Base-by-base conservation (phyloP, 2,797 vertebrate genomes). In the Pangasius mekongensis region DNA sequence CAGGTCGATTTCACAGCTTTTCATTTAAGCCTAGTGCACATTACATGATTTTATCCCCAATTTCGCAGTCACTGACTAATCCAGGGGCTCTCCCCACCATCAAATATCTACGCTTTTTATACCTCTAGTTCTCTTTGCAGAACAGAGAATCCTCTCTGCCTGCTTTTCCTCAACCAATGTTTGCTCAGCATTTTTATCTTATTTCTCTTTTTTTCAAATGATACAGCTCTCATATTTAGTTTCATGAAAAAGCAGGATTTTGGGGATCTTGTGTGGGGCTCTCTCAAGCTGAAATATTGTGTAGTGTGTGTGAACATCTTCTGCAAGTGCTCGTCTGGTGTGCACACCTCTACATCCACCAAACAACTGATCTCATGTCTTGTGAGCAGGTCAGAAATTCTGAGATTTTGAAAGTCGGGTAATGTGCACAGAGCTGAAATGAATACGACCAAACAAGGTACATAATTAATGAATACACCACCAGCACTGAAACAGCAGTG, bases 101-200 rank as follows among this genome's bases (percentile, higher is more conserved):
- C 49, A 33, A 22, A 10, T 56, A 64, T 47, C 30, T 20, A 6
- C 8, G 1, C 47, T 77, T 52, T 52, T 77, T 52, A 13, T n/a
- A 30, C 47, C 47, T 52, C 6, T 77, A 16, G 14, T 30, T 52
- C n/a, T 9, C 76, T 54, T 54, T 78, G 16, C 76, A 56, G 54
- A 80, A 56, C 76, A 78, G 52, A 80, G 16, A 76, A 77, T 80
- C 30, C n/a, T 80, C 77, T 2, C 52, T 22, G 30, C n/a, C 27
- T 2, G 18, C 27, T 60, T 39, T 54, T 60, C 18, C 33, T 5
- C 10, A 24, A 24, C 4, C 10, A 39, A 14, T 56, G 36, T 56
- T 80, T 22, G n/a, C n/a, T 74, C 10, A 18, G n/a, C 0, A 2
- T 39, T 60, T 60, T 10, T 2, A 30, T 83, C 36, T 30, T 64